Evolutionary conservation across 1,140 invertebrate genomes (phyloP), one percentile per base, ranked within the genome.

Genomic region (Lineus longissimus): DNA sequence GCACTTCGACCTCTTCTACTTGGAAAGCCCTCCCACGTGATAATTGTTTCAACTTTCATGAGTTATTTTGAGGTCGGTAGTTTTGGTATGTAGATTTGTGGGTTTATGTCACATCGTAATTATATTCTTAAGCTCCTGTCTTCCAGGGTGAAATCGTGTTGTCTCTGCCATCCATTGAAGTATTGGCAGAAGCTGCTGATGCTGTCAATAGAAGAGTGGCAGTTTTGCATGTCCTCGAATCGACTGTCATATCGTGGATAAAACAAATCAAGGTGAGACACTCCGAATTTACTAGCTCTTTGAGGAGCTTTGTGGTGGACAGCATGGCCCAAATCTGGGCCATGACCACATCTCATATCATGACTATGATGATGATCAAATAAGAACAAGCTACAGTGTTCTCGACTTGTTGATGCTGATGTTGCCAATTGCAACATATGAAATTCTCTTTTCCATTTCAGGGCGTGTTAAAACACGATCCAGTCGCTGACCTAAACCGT

Each of bases 161-260:
- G 47, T 75, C 76, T 63, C 65, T 81, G 47, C 81, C 81, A 55
- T 79, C 79, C 7, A 75, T 82, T 58, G 80, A 81, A 68, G 79
- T 82, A 22, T 63, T 82, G 45, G 77, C 79, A 15, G 77, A 81
- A 58, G 77, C 77, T 54, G 76, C 78, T n/a, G 71, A 70, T 11
- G 69, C 69, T 9, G 68, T 73, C 1, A 74, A 70, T 58, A 70
- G 81, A 65, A 59, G 78, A 59, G 72, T 70, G 7, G 72, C 79
- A 11, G 79, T 82, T 0, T 62, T 82, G 15, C 80, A 81, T 70
- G 77, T 82, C 9, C 63, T 82, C 27, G 81, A 82, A 66, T 77
- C 79, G 17, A 82, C 80, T 59, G 76, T 82, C 22, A 75, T 81
- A 30, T 77, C 74, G 22, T 82, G 81, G 81, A 80, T 79, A 56